Evolutionary conservation across 37 sponge, comb jelly and placozoan genomes (phyloP), one percentile per base, ranked within the genome.

Genomic region (Hexactinellida sp.): DNA sequence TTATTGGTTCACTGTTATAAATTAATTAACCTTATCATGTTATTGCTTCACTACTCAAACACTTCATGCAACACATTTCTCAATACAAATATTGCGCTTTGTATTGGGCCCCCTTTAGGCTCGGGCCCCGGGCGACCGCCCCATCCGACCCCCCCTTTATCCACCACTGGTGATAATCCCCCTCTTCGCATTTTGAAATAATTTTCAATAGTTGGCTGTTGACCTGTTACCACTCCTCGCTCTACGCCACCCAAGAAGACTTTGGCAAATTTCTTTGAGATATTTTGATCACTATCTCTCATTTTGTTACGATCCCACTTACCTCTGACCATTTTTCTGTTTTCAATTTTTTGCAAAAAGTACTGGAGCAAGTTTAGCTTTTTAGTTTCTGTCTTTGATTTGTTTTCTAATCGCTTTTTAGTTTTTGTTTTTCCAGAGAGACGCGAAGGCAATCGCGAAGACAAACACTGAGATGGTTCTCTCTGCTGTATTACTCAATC

Each of bases 321-420:
- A 5, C 76, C 76, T n/a, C 76, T 63, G 5, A n/a, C 76, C 30
- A 63, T 25, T 63, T 63, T 63, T 63, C 21, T 7, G 13, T 63
- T 63, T 63, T 63, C 76, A 28, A 63, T n/a, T 63, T 63, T 63
- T 63, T 63, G 76, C 30, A 63, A n/a, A n/a, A 63, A 63, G 30
- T 63, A 63, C 76, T 63, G 28, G 76, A 23, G 13, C 19, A 21
- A 25, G 5, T 23, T 63, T 32, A 25, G 3, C 34, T n/a, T 63
- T 1, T 25, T n/a, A 5, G 3, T 63, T n/a, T 63, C 30, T 23
- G 3, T 10, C 13, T 32, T 63, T 28, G 25, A 32, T n/a, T 63
- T n/a, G 34, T 63, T 28, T 28, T 63, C 76, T 23, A 7, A 25
- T 63, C 5, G 28, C 34, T 63, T 63, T n/a, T n/a, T 28, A 23